Conservation (phyloP, 2,888 invertebrate genomes). For the Tinea trinotella region DNA sequence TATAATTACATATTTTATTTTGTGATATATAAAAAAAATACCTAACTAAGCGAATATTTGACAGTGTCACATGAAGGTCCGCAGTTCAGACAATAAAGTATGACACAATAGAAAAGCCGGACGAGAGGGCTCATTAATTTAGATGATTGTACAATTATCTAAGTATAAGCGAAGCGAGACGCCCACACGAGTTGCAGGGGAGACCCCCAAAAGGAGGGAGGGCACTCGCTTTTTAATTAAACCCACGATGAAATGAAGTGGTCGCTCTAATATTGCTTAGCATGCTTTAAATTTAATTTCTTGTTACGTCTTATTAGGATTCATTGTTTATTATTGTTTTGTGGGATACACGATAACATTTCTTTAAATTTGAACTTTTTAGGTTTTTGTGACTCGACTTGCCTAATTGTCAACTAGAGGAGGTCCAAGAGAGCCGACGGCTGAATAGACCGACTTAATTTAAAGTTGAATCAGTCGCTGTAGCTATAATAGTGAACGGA, state of each 20-base stretch:
- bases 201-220: constrained; percentile 65
- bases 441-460: too few relatives aligned
- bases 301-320: constrained; percentile 45
- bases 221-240: constrained; percentile 74
- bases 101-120: constrained; percentile 67
- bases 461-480: too few relatives aligned
- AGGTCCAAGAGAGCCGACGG: too few relatives aligned
- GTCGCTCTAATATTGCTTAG: constrained; percentile 72
- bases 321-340: constrained; percentile 23
- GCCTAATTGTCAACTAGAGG: too few relatives aligned
- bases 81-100: constrained; percentile 46
- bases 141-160: constrained; percentile 74
- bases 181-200: constrained; percentile 56
- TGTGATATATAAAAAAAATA: too few relatives aligned
- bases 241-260: constrained; percentile 72
- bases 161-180: constrained; percentile 71
- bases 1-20: too few relatives aligned
- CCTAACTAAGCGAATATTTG: neutral
- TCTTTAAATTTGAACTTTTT: too few relatives aligned
- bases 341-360: too few relatives aligned
- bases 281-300: constrained; percentile 70
- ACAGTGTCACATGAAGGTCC: constrained; percentile 34
- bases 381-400: too few relatives aligned
- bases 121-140: constrained; percentile 72
- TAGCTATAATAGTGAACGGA: too few relatives aligned